Percentiles rank a stretch among this genome's conserved stretches.
These are phyloP conservation scores for Albula glossodonta DNA, from an alignment of 2,113 vertebrate species.

Conservation along the genomic window DNA sequence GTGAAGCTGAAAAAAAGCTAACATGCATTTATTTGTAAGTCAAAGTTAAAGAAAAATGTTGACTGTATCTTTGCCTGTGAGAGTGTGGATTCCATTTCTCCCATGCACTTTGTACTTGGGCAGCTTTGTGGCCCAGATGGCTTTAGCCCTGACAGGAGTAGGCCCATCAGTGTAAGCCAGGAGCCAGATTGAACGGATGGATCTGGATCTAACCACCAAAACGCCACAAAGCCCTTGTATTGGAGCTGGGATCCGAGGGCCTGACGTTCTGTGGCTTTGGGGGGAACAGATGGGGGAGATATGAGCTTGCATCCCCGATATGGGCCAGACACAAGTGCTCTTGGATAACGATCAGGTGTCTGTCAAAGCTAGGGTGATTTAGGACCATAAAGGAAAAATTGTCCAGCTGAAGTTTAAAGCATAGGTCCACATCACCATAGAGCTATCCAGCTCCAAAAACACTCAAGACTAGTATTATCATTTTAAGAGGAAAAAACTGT, in stretches of 20 bases:
- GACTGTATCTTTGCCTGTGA: neutral
- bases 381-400: neutral
- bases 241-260: neutral
- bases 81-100: slow-evolving; percentile 5
- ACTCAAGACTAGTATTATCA: neutral
- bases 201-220: neutral
- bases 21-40: too few species aligned
- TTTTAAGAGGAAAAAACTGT: neutral
- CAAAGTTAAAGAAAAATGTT: too few species aligned
- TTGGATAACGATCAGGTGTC: neutral
- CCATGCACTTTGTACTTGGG: slow-evolving; percentile 34
- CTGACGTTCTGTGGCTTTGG: slow-evolving; percentile 15
- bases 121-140: slow-evolving; percentile 43
- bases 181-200: slow-evolving; percentile 39
- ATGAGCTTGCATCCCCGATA: neutral
- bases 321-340: neutral
- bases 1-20: too few species aligned
- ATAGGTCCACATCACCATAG: too few species aligned
- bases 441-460: too few species aligned
- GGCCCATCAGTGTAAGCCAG: slow-evolving; percentile 23
- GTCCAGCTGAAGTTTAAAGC: neutral
- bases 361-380: neutral
- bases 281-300: slow-evolving; percentile 18
- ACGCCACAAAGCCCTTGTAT: neutral
- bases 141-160: slow-evolving; percentile 36